These are phyloP conservation scores for Lophotis ruficrista DNA, from an alignment of 2,113 vertebrate species.

Conservation along the genomic window DNA sequence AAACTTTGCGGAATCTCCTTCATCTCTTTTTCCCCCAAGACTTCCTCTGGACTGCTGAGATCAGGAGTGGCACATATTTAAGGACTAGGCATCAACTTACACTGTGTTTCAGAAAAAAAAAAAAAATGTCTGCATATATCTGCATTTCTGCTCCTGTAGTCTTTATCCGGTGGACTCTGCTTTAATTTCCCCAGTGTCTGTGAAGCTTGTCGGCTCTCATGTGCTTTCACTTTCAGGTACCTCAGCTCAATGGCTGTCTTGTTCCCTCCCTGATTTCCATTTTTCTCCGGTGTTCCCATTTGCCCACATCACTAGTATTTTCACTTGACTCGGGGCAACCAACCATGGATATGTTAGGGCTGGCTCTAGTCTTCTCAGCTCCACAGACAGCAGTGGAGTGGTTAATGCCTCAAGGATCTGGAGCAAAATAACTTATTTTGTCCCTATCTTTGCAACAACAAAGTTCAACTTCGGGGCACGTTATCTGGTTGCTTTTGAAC, in stretches of 20 bases:
- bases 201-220: neutral
- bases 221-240: neutral
- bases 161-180: neutral
- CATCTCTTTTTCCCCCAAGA: neutral
- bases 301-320: neutral
- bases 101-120: neutral
- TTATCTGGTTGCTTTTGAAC: neutral
- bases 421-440: neutral
- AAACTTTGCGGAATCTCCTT: neutral
- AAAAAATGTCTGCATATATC: neutral
- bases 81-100: neutral
- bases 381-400: neutral
- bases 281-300: neutral
- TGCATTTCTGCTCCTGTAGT: neutral
- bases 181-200: neutral
- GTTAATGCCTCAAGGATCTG: neutral
- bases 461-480: accelerated
- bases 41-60: neutral
- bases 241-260: neutral
- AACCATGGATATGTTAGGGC: neutral
- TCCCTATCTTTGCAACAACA: neutral
- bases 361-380: neutral
- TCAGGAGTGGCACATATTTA: neutral
- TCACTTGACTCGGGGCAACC: neutral
- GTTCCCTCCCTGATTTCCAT: neutral